Conservation (phyloP, 2,888 invertebrate species). For the Liodrosophila aerea region DNA sequence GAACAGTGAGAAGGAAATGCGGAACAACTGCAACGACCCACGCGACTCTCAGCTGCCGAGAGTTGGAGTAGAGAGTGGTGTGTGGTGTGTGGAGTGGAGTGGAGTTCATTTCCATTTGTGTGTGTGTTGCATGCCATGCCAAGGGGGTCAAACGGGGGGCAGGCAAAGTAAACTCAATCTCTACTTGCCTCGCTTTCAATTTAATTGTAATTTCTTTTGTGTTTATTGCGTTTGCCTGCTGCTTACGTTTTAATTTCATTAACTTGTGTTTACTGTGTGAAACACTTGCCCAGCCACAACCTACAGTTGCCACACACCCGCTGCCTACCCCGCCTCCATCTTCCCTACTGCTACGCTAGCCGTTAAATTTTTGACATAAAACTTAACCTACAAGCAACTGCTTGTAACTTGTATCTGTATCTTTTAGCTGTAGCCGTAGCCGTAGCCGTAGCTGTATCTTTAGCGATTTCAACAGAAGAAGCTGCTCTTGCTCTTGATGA, state of each 20-base stretch:
- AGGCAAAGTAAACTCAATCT: conserved; percentile 35
- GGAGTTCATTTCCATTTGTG: conserved; percentile 74
- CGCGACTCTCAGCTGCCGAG: conserved; percentile 46
- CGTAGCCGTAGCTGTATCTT: conserved; percentile 15
- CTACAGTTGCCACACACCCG: background rate
- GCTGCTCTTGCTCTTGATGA: conserved; percentile 41
- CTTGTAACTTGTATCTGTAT: conserved; percentile 23
- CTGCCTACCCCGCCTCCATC: background rate
- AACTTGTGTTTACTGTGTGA: conserved; percentile 75
- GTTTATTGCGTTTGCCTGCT: conserved; percentile 73
- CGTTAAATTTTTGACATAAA: conserved; percentile 60
- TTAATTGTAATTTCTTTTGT: conserved; percentile 77
- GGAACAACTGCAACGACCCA: conserved; percentile 47
- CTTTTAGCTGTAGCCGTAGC: no score
- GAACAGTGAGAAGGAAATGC: conserved; percentile 13
- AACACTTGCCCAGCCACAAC: conserved; percentile 55
- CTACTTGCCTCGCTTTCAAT: conserved; percentile 64
- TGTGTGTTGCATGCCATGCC: conserved; percentile 67
- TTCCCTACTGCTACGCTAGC: conserved; percentile 14
- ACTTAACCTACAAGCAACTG: conserved; percentile 53
- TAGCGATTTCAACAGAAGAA: conserved; percentile 60
- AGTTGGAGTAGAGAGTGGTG: no score
- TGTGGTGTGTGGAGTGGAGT: no score
- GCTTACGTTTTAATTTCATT: conserved; percentile 77
- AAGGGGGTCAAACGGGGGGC: background rate